Percentiles rank a stretch among this genome's conserved stretches.
Conservation (phyloP, 2,888 invertebrate species). For the Sinodicranocentrus sp. region DNA sequence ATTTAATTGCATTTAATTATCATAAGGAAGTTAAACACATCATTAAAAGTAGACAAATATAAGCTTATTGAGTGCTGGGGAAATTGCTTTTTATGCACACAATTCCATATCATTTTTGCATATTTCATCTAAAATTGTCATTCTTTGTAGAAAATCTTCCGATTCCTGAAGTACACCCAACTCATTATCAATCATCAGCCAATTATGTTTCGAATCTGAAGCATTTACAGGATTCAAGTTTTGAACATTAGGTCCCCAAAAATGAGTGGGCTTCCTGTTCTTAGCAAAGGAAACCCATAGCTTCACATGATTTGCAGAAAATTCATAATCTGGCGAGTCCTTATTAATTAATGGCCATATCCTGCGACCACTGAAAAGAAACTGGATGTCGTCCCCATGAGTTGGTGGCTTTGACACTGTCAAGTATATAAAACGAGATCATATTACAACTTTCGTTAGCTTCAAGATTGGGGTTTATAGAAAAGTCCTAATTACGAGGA, state of each 20-base stretch:
- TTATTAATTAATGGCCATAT: slow-evolving; percentile 42
- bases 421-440: background rate
- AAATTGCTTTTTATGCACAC: background rate
- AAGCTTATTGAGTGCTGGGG: too few relatives aligned
- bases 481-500: background rate
- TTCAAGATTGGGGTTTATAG: too few relatives aligned
- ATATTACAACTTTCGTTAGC: background rate
- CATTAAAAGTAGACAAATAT: too few relatives aligned
- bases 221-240: slow-evolving; percentile 11
- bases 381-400: slow-evolving; percentile 66
- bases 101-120: slow-evolving; percentile 36
- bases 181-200: slow-evolving; percentile 52
- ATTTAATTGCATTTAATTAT: too few relatives aligned
- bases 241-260: slow-evolving; percentile 26
- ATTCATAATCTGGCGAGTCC: slow-evolving; percentile 40
- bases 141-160: slow-evolving; percentile 31
- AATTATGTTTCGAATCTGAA: slow-evolving; percentile 16
- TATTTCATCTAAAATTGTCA: slow-evolving; percentile 52
- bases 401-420: slow-evolving; percentile 45
- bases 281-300: slow-evolving; percentile 64
- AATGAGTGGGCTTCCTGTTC: slow-evolving; percentile 44
- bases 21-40: too few relatives aligned
- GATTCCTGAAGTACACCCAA: slow-evolving; percentile 16
- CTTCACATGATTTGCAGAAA: slow-evolving; percentile 58
- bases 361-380: slow-evolving; percentile 18